Base-by-base conservation (phyloP, 2,888 invertebrate genomes). In the Tolmerus cingulatus region DNA sequence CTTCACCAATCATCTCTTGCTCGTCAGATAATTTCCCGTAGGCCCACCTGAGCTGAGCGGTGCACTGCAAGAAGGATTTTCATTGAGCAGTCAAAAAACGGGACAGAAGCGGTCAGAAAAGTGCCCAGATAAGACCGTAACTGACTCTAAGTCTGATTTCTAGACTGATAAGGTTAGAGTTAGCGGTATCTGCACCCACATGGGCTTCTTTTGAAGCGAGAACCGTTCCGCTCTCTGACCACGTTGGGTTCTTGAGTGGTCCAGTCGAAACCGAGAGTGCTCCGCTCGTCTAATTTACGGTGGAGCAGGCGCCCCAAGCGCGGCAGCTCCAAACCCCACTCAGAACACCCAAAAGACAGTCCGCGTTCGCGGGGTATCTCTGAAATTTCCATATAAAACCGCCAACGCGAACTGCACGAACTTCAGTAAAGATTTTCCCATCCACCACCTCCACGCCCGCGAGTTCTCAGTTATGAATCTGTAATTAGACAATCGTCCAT, bases 301-400 rank as follows among this genome's bases (percentile, higher is more conserved):
- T 37, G 51, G 7, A 51, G 4, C 23, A 30, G n/a, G 34, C 74
- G 74, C 55, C 85, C 16, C 85, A n/a, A n/a, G 8, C 19, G 12
- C 12, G 9, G 23, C 37, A 30, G 37, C 23, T 57, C 57, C 37
- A 57, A 57, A 46, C 85, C 85, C 85, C 85, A 85, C 85, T 85
- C 85, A 85, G 74, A 46, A 46, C 74, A n/a, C 27, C 46, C 43
- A n/a, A 27, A 43, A 85, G 85, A 74, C 85, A 74, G 43, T 37
- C 74, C 43, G 9, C 23, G 37, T 34, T 40, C 19, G 16, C 23
- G 19, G 85, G 34, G 43, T 74, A 51, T n/a, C 77, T 46, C 57
- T 86, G n/a, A 86, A 40, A 77, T 86, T 57, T 86, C 77, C 86
- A 51, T 86, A 89, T 89, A 89, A 88, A 89, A 89, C 85, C 88